Evolutionary conservation across 2,113 vertebrate species (phyloP).

Genomic region (Chroicocephalus ridibundus): DNA sequence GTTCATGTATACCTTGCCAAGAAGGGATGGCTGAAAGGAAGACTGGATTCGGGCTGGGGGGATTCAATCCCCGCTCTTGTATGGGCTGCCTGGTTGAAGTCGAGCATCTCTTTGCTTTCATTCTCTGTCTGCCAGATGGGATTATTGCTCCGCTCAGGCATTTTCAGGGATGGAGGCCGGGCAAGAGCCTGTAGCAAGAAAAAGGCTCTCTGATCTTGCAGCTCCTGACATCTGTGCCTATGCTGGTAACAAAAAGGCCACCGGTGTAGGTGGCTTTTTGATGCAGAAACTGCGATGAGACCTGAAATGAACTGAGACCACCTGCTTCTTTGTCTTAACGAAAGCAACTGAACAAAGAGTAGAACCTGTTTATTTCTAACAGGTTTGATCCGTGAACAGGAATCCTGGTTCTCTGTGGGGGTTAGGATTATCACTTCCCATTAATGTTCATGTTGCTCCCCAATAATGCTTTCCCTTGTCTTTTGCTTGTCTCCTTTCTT

Average conservation of each 20-base stretch:
- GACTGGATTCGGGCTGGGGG: not conserved
- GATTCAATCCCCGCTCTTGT: not conserved
- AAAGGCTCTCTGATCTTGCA: not conserved
- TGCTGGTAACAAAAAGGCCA: not conserved
- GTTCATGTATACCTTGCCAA: not conserved
- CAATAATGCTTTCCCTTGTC: not conserved
- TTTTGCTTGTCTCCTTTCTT: not conserved
- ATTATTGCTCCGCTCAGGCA: not conserved
- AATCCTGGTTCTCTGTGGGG: not conserved
- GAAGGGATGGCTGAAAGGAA: not conserved
- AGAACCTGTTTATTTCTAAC: not conserved
- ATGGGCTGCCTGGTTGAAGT: not conserved
- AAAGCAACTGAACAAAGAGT: not conserved
- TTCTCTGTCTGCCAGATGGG: not conserved
- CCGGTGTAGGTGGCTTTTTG: not conserved
- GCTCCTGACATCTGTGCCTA: not conserved
- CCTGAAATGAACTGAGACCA: not conserved
- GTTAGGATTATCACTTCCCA: not conserved
- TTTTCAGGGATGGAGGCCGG: not conserved
- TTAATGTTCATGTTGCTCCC: not conserved
- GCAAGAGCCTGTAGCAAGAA: not conserved
- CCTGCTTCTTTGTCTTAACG: not conserved
- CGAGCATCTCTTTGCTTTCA: accelerated
- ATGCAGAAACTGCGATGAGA: not conserved
- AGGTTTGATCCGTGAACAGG: not conserved